Conservation (phyloP, 92 coral and sea anemone genomes). For the Siderastrea radians region DNA sequence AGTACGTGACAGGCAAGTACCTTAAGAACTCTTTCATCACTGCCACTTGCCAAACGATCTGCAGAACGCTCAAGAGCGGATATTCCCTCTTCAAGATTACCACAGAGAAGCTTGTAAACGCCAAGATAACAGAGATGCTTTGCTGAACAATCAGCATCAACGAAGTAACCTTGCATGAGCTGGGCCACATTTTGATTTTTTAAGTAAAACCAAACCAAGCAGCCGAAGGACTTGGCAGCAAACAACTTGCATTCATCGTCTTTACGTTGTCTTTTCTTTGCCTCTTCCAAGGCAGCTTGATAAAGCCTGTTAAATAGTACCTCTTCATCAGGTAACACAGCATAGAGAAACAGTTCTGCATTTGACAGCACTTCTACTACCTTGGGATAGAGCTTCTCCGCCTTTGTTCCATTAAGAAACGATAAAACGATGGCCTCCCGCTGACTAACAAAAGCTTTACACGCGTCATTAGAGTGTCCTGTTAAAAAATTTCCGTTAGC, state of each 20-base stretch:
- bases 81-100: conserved; percentile 21
- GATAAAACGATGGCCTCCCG: conserved; percentile 3
- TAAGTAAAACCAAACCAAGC: neutral
- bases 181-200: neutral
- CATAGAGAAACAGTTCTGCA: conserved; percentile 20
- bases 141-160: conserved; percentile 13
- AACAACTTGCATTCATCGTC: neutral
- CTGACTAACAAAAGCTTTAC: neutral
- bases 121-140: conserved; percentile 11
- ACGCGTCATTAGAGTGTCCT: conserved; percentile 1
- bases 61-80: neutral
- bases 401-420: neutral
- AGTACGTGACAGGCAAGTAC: conserved; percentile 13
- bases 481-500: conserved; percentile 12
- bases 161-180: conserved; percentile 20
- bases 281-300: conserved; percentile 4
- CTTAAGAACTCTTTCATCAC: conserved; percentile 7
- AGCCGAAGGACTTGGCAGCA: conserved; percentile 21
- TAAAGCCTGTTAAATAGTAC: neutral
- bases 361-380: neutral
- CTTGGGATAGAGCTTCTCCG: neutral
- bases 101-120: neutral
- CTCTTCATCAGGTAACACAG: neutral
- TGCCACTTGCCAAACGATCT: neutral
- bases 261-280: neutral